A percentile compares a stretch with the other conserved stretches of the same genome.
Conservation (phyloP, 2,113 vertebrate genomes). For the Dipodomys merriami region DNA sequence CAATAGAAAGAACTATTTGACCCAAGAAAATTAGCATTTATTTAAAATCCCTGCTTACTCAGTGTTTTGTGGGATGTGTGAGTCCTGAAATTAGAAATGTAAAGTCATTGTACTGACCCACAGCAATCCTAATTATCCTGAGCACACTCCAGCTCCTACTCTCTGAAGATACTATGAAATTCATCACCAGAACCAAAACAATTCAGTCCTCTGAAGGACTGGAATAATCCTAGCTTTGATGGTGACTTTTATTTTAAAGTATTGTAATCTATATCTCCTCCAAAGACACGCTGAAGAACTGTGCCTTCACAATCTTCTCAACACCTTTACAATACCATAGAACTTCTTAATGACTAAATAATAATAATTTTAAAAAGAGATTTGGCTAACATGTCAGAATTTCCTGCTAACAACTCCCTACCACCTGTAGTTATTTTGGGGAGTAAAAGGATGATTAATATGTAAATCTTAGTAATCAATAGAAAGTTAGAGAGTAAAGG, state of each 20-base stretch:
- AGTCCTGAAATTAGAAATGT: conserved; percentile 18
- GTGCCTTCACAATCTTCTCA: background rate
- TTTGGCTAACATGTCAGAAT: background rate
- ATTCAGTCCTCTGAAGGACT: background rate
- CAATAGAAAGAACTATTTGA: background rate
- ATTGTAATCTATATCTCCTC: background rate
- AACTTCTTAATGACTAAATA: background rate
- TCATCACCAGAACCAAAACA: conserved; percentile 14
- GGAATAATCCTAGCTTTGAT: conserved; percentile 23
- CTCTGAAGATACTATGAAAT: background rate
- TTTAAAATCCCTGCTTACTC: conserved; percentile 35
- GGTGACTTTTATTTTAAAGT: background rate
- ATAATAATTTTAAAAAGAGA: background rate
- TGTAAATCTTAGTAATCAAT: conserved; percentile 35
- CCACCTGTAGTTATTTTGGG: background rate
- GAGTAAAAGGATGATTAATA: background rate
- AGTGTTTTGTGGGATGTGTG: background rate
- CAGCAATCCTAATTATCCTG: background rate
- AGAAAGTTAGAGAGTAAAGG: conserved; percentile 26
- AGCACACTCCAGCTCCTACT: background rate
- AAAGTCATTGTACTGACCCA: background rate
- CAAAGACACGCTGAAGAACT: background rate
- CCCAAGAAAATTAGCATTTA: conserved; percentile 19
- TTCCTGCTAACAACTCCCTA: background rate
- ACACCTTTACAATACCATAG: background rate